Evolutionary conservation across 2,797 vertebrate genomes (phyloP).

Genomic region (Sebastes steindachneri): DNA sequence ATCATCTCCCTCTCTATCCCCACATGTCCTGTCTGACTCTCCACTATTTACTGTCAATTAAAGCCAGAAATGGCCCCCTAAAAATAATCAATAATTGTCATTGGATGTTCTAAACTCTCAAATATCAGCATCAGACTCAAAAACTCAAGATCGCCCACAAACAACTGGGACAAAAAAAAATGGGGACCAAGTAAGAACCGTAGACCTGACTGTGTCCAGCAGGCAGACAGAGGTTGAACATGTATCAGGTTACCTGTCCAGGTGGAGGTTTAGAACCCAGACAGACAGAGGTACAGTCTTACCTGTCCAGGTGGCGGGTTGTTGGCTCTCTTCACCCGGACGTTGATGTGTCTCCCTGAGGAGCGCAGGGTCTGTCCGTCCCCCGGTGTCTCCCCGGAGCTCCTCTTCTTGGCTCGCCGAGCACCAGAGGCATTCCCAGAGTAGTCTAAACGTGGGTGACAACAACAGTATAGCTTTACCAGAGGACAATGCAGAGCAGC

Average conservation of each 20-base stretch:
- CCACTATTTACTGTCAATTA: not conserved
- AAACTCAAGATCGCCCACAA: not conserved
- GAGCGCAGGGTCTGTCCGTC: conserved; percentile 90
- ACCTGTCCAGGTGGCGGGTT: conserved; percentile 81
- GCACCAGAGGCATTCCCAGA: conserved; percentile 82
- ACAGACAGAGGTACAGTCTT: not conserved
- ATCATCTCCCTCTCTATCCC: no score
- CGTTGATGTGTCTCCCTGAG: conserved; percentile 88
- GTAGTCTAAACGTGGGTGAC: conserved; percentile 72
- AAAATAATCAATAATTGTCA: no score
- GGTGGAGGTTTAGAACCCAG: no score
- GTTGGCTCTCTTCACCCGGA: conserved; percentile 78
- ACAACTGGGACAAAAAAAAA: not conserved
- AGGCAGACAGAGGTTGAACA: no score
- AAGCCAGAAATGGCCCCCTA: not conserved
- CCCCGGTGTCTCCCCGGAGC: conserved; percentile 84
- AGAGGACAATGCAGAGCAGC: not conserved
- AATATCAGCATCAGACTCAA: not conserved
- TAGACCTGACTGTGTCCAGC: no score
- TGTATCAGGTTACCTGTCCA: no score
- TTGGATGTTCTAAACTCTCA: not conserved
- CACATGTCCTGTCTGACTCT: not conserved
- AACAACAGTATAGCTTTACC: not conserved
- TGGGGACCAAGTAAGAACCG: no score
- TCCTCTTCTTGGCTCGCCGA: conserved; percentile 89